Evolutionary conservation across 2,888 invertebrate genomes (phyloP), one percentile per base, ranked within the genome.

Genomic region (Azorinus chamasolen): DNA sequence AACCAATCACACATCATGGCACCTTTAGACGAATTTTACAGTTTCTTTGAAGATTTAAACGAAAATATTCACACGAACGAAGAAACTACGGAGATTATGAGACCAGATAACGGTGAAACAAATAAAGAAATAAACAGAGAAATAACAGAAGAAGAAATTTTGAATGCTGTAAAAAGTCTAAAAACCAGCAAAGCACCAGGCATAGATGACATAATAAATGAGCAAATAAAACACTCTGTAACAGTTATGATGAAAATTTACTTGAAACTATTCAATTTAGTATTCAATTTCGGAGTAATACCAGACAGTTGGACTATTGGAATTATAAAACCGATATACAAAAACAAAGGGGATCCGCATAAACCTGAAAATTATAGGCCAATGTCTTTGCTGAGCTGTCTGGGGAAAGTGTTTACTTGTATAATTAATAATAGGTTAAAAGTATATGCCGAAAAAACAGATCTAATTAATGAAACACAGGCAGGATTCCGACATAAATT

Each of bases 331-430:
- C 71, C 71, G 10, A 57, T 63, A 18, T 63, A 25, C 39, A 63
- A 71, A 27, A 73, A 68, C 22, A 73, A 73, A 32, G 48, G 62
- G 14, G 37, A 51, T 25, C 6, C 10, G 16, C 20, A 45, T 3
- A 25, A 37, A 6, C 62, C 61, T 16, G 24, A 39, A 18, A 73
- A 66, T 51, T 68, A 73, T 24, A 10, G 66, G 10, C 62, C 62
- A 24, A 73, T 66, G 1, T 61, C 73, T 0, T n/a, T 73, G 0
- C 18, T 73, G 16, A 61, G 65, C n/a, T 59, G 66, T 25, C 20
- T 73, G 5, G 48, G 62, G 0, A 73, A 73, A 55, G 32, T 73
- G 16, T 73, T 73, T 37, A 66, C 65, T 14, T 18, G 55, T 14
- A 51, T 57, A 16, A 16, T 73, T 12, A 66, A 68, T 57, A 27